Conservation (phyloP, 2,113 vertebrate genomes). For the Lonchura striata region DNA sequence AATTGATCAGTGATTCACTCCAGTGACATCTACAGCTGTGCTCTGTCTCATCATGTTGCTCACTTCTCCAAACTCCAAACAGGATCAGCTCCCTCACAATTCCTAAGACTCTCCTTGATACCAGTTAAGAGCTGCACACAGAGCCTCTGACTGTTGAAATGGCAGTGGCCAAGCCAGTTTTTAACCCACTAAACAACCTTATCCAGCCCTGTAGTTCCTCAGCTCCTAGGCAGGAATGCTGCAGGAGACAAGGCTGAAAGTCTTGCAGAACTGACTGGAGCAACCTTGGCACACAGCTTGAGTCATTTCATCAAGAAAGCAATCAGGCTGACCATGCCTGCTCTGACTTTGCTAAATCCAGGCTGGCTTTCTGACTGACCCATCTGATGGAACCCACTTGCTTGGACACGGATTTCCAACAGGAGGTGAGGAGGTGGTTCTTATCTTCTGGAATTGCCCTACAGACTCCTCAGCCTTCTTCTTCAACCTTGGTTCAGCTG, state of each 20-base stretch:
- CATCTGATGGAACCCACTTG: not conserved
- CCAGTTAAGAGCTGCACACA: not conserved
- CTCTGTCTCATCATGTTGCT: not conserved
- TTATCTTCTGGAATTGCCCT: not conserved
- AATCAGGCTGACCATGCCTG: not conserved
- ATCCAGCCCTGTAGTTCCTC: not conserved
- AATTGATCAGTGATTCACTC: not conserved
- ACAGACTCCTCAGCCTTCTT: not conserved
- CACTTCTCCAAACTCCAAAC: not conserved
- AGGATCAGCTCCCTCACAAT: not conserved
- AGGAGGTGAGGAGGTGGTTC: not conserved
- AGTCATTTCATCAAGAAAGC: not conserved
- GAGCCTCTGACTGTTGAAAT: not conserved
- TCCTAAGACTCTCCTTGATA: not conserved
- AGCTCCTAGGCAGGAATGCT: not conserved
- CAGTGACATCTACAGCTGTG: not conserved
- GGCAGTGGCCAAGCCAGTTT: not conserved
- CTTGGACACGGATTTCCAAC: not conserved
- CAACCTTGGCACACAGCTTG: not conserved
- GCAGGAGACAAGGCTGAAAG: not conserved
- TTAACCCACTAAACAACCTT: not conserved
- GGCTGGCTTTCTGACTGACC: not conserved
- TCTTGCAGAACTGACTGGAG: not conserved
- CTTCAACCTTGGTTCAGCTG: not conserved
- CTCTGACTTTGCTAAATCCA: not conserved